These are phyloP conservation scores for Ambastaia sidthimunki DNA, from an alignment of 2,797 vertebrate species.

Conservation along the genomic window DNA sequence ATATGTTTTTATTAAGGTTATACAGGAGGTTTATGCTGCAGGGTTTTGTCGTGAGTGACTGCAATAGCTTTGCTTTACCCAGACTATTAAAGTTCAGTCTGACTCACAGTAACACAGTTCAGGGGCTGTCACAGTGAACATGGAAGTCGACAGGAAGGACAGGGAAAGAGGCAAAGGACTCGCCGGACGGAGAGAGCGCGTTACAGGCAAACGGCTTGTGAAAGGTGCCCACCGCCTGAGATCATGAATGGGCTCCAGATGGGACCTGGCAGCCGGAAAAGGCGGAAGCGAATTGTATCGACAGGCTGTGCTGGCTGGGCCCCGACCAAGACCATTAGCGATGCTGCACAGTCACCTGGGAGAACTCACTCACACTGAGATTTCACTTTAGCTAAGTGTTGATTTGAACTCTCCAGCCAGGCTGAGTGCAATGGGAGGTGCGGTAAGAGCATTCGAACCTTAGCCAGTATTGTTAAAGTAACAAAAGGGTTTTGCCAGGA, in stretches of 20 bases:
- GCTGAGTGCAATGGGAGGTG: constrained; percentile 48
- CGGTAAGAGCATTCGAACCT: not conserved
- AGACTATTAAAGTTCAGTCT: constrained; percentile 73
- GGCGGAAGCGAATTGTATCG: constrained; percentile 85
- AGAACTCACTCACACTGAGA: constrained; percentile 75
- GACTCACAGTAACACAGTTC: constrained; percentile 62
- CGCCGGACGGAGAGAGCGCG: not conserved
- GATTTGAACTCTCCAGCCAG: constrained; percentile 68
- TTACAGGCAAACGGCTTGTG: constrained; percentile 61
- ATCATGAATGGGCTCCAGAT: constrained; percentile 85
- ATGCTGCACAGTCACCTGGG: constrained; percentile 72
- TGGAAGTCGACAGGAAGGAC: constrained; percentile 63
- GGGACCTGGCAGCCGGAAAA: constrained; percentile 85
- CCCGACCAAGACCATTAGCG: constrained; percentile 82
- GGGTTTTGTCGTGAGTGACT: constrained; percentile 41
- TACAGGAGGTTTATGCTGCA: constrained; percentile 25
- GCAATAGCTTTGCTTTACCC: constrained; percentile 69
- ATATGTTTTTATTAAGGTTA: not conserved
- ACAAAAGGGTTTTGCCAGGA: constrained; percentile 12
- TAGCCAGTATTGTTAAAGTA: constrained; percentile 37
- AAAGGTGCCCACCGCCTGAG: constrained; percentile 72
- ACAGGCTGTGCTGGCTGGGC: constrained; percentile 78
- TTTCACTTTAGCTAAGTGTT: constrained; percentile 84
- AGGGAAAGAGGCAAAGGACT: constrained; percentile 56
- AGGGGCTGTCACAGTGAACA: constrained; percentile 61